Percentiles rank a stretch among this genome's conserved stretches.
phyloP scores from a whole-genome alignment of 1,140 invertebrate genomes.

The Pseudomyrmex pallidus region DNA sequence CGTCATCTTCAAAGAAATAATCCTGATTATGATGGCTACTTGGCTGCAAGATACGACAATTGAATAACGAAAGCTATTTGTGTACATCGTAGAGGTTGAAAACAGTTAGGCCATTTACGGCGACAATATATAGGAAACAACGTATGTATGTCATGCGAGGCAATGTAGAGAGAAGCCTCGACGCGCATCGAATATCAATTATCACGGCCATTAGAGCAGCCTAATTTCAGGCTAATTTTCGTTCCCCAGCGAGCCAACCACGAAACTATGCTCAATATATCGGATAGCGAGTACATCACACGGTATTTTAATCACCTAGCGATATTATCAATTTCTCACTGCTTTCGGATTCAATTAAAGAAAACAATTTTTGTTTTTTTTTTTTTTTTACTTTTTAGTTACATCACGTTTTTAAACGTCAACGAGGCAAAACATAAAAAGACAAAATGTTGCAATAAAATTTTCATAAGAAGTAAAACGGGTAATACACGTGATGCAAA shows the following conservation, averaged over 20 bases:
- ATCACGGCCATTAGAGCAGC: slow-evolving; percentile 64
- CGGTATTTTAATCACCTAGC: slow-evolving; percentile 41
- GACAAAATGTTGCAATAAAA: too few species aligned
- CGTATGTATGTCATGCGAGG: slow-evolving; percentile 57
- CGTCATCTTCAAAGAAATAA: not conserved
- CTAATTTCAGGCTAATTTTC: slow-evolving; percentile 74
- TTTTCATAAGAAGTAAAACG: too few species aligned
- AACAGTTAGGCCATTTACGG: slow-evolving; percentile 56
- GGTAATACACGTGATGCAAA: too few species aligned
- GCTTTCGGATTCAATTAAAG: not conserved
- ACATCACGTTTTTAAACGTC: not conserved
- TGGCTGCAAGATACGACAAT: not conserved
- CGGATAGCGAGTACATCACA: slow-evolving; percentile 3
- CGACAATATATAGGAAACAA: slow-evolving; percentile 64
- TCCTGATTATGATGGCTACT: not conserved
- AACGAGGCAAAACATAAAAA: too few species aligned
- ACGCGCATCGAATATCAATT: slow-evolving; percentile 72
- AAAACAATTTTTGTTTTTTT: not conserved
- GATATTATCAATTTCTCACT: not conserved
- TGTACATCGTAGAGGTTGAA: slow-evolving; percentile 32
- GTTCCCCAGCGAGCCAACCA: slow-evolving; percentile 58
- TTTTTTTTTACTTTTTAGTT: too few species aligned
- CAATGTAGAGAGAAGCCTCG: slow-evolving; percentile 30
- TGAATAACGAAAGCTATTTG: slow-evolving; percentile 18
- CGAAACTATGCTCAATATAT: slow-evolving; percentile 69